These are phyloP conservation scores for Micrasema minimum DNA, from an alignment of 1,140 invertebrate genomes.

Conservation along the genomic window DNA sequence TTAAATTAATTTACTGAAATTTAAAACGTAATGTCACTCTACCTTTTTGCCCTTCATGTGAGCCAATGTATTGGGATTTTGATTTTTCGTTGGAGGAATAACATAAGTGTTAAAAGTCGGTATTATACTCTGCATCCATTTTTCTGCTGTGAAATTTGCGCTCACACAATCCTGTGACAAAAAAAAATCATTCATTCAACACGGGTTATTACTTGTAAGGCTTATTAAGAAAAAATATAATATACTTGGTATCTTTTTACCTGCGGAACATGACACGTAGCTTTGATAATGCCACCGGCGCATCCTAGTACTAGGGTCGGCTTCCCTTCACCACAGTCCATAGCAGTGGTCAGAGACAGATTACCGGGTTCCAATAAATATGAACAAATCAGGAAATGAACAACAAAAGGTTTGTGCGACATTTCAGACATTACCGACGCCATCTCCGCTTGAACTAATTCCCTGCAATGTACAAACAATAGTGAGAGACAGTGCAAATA, in stretches of 20 bases:
- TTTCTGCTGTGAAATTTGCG: slow-evolving; percentile 56
- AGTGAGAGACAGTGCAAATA: too few relatives aligned
- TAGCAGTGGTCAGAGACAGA: slow-evolving; percentile 52
- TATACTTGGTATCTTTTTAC: slow-evolving; percentile 36
- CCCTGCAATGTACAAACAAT: slow-evolving; percentile 55
- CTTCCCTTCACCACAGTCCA: slow-evolving; percentile 26
- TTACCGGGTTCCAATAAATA: slow-evolving; percentile 59
- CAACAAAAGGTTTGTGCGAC: slow-evolving; percentile 56
- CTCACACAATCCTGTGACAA: slow-evolving; percentile 54
- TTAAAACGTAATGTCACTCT: too few relatives aligned
- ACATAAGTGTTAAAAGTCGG: slow-evolving; percentile 56
- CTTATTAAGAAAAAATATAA: too few relatives aligned
- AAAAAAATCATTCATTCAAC: slow-evolving; percentile 1
- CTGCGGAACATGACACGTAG: slow-evolving; percentile 56
- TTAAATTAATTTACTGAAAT: too few relatives aligned
- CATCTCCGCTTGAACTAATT: slow-evolving; percentile 59
- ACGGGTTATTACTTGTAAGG: too few relatives aligned
- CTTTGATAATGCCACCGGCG: slow-evolving; percentile 58
- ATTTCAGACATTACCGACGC: slow-evolving; percentile 53
- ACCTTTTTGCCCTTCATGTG: slow-evolving; percentile 55
- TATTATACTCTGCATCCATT: slow-evolving; percentile 58
- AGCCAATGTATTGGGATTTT: slow-evolving; percentile 37
- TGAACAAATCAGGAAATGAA: slow-evolving; percentile 62
- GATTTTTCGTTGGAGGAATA: slow-evolving; percentile 34
- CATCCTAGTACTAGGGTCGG: slow-evolving; percentile 58